Evolutionary conservation across 2,888 invertebrate species (phyloP), one percentile per base, ranked within the genome.

Genomic region (Scaptomyza tumidula): DNA sequence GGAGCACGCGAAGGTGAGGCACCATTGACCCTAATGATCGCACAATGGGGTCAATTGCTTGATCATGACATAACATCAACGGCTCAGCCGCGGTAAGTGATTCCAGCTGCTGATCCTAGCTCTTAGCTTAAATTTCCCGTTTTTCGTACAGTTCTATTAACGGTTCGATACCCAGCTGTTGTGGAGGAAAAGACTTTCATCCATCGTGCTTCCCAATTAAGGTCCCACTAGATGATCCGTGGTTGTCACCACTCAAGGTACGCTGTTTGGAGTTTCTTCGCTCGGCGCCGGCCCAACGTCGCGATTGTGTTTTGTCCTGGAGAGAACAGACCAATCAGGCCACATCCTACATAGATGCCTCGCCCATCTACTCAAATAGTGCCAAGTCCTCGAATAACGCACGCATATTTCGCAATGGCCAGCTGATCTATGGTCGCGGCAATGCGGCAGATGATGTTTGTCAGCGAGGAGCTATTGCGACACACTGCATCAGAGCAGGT

Each of bases 31-130:
- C 95, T 96, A 76, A 95, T 96, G 94, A 93, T 97, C 65, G 97
- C 97, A 94, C 97, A 98, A 90, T 97, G 97, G 96, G 98, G 98
- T 0, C 98, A 98, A 92, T 95, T 98, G 80, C 89, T 98, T 63
- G 98, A 98, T 89, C 98, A 98, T 86, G 98, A 98, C 90, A 92
- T 98, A 73, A 97, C 96, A 43, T 95, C 96, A 0, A 95, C 96
- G 5, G 96, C 95, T 0, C 96, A 96, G 83, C 95, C 96, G 1
- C 93, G 95, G 91, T 92, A 78, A 77, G 78, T 35, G 7, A 7
- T 27, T 1, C 9, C 3, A 10, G 27, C 4, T 7, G 2, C 4
- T 27, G 16, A 39, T 29, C n/a, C 9, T 14, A 1, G 7, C 9
- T 41, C 16, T 13, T 1, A 4, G 9, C 0, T 1, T n/a, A 33